Base-by-base conservation (phyloP, 2,113 vertebrate genomes). In the Tonatia bakeri region DNA sequence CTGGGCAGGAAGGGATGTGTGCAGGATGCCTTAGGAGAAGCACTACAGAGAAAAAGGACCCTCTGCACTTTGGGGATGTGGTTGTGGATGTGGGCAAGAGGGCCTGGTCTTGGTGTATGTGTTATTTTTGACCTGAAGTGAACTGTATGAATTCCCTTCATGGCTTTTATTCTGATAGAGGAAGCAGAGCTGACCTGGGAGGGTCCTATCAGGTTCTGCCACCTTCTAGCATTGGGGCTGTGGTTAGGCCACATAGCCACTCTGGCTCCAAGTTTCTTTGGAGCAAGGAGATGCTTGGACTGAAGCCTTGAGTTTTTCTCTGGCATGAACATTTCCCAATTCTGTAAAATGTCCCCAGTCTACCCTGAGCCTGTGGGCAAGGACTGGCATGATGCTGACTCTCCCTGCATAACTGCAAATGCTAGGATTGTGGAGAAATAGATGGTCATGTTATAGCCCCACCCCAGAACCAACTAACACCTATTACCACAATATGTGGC, bases 391-490 rank as follows among this genome's bases (percentile, higher is more conserved):
- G 91, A 50, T 4, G 4, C 40, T 73, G 94, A 96, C 70, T 2
- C 54, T 14, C 0, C 38, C 59, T 45, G 6, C 1, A 0, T 14
- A 4, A 65, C 56, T 70, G 45, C 15, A 92, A 59, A 93, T 0
- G 7, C 33, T 91, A 20, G 88, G n/a, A 26, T 5, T 72, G 75
- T 24, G 38, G 72, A 45, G 52, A 96, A 85, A 26, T 31, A 31
- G n/a, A 9, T 38, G 19, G 0, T 24, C 19, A 7, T 31, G 73
- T 70, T 82, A 93, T 1, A 33, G 31, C n/a, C 19, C 12, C 0
- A 31, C 38, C 67, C 67, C 54, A 65, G 43, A 77, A 64, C 56
- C 92, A 92, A 92, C 95, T 97, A 93, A 77, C 38, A 88, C 10
- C n/a, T 11, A 72, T 15, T n/a, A 52, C 40, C 36, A 28, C 75